These are phyloP conservation scores for Ctenomys sociabilis DNA, from an alignment of 2,113 vertebrate species.

Conservation along the genomic window DNA sequence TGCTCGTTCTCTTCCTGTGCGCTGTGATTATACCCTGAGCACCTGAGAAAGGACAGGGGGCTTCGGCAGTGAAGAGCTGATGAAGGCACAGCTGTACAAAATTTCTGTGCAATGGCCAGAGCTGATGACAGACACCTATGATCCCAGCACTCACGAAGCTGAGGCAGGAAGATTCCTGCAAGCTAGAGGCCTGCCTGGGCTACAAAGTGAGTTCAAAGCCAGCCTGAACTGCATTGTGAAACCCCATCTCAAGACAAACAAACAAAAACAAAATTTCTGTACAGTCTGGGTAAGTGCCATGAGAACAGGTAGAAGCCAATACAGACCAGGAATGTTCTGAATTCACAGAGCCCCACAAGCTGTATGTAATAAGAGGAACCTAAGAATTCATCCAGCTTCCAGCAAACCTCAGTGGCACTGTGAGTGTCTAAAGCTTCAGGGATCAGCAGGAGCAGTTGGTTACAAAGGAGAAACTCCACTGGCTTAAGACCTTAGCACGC, in stretches of 20 bases:
- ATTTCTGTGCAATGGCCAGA: neutral
- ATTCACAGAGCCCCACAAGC: neutral
- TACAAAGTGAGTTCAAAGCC: neutral
- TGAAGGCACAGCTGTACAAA: neutral
- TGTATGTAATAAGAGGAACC: too few relatives aligned
- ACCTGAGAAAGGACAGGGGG: too few relatives aligned
- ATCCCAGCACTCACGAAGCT: neutral
- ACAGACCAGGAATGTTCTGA: neutral
- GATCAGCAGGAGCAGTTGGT: neutral
- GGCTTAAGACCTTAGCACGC: neutral
- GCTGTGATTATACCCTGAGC: neutral
- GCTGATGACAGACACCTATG: neutral
- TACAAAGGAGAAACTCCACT: neutral
- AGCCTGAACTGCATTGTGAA: neutral
- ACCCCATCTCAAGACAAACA: neutral
- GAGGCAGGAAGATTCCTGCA: neutral
- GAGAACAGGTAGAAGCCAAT: neutral
- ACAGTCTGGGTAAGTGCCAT: neutral
- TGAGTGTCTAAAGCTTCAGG: neutral
- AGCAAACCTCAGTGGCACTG: neutral
- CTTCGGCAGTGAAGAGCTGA: neutral
- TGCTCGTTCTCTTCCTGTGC: neutral
- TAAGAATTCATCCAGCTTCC: neutral
- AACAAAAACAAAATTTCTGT: neutral
- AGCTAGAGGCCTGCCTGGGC: neutral